These are phyloP conservation scores for Protonibea diacanthus DNA, from an alignment of 2,797 vertebrate species.

Conservation along the genomic window DNA sequence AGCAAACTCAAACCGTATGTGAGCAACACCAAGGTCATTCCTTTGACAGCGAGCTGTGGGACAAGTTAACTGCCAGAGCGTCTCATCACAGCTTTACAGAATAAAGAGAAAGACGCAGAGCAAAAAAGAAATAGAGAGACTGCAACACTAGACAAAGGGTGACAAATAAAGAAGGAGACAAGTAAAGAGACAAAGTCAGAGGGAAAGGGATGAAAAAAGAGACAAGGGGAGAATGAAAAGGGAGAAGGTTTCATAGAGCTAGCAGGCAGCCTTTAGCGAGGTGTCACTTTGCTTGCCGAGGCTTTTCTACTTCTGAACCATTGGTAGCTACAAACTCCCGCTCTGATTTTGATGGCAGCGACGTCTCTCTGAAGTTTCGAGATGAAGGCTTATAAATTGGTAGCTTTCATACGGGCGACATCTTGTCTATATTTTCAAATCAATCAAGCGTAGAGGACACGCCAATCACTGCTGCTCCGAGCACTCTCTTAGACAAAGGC, in stretches of 20 bases:
- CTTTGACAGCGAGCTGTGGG: constrained; percentile 56
- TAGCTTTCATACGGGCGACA: constrained; percentile 84
- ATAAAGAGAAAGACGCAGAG: constrained; percentile 46
- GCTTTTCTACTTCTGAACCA: constrained; percentile 76
- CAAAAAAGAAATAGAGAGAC: constrained; percentile 44
- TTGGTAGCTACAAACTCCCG: constrained; percentile 71
- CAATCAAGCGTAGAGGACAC: constrained; percentile 86
- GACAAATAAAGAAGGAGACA: constrained; percentile 59
- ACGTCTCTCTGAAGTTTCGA: constrained; percentile 75
- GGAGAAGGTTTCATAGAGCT: constrained; percentile 56
- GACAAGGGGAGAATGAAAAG: constrained; percentile 51
- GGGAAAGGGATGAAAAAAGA: constrained; percentile 39
- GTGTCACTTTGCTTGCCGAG: constrained; percentile 70
- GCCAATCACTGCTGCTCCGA: constrained; percentile 68
- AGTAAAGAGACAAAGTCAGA: constrained; percentile 60
- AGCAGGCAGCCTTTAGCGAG: constrained; percentile 71
- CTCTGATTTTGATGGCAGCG: constrained; percentile 76
- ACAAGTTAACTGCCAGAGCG: constrained; percentile 62
- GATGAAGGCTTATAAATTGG: constrained; percentile 86
- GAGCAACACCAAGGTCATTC: constrained; percentile 74
- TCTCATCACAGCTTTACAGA: constrained; percentile 55
- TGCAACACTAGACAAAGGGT: constrained; percentile 48
- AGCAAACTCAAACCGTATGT: constrained; percentile 29
- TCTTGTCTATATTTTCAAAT: constrained; percentile 86
- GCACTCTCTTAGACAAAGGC: constrained; percentile 62